Percentiles rank a stretch among this genome's conserved stretches.
Evolutionary conservation across 2,113 vertebrate species (phyloP).

Genomic region (Bettongia penicillata): DNA sequence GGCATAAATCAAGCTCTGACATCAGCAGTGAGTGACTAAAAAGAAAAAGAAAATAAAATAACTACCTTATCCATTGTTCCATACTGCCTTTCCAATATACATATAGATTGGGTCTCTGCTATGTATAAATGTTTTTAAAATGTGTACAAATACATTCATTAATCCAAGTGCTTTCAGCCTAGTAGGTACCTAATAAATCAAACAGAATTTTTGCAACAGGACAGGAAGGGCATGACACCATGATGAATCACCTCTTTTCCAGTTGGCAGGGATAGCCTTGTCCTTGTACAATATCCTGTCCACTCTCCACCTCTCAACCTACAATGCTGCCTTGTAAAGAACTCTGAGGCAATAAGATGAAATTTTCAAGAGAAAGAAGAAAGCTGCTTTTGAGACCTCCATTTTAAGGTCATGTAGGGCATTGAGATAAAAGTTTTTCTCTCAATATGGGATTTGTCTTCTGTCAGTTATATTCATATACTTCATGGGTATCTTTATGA

Average conservation of each 20-base stretch:
- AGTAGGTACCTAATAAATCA: not conserved
- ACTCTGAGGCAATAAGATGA: not conserved
- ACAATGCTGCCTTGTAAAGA: not conserved
- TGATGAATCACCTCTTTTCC: not conserved
- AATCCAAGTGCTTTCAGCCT: not conserved
- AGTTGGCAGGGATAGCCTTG: not conserved
- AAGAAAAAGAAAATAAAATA: not conserved
- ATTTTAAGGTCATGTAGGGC: not conserved
- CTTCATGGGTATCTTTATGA: not conserved
- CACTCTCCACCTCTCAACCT: not conserved
- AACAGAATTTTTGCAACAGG: not conserved
- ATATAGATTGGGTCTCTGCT: not conserved
- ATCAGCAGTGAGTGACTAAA: not conserved
- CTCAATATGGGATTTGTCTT: not conserved
- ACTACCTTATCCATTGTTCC: not conserved
- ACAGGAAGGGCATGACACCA: not conserved
- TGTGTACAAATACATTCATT: not conserved
- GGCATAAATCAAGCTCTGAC: not conserved
- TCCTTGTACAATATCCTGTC: not conserved
- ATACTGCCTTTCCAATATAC: not conserved
- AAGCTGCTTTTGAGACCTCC: not conserved
- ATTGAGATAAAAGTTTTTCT: not conserved
- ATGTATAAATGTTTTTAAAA: not conserved
- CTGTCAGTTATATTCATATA: not conserved
- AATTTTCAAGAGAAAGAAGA: not conserved